Conservation (phyloP, 2,888 invertebrate species). For the Adela reaumurella region DNA sequence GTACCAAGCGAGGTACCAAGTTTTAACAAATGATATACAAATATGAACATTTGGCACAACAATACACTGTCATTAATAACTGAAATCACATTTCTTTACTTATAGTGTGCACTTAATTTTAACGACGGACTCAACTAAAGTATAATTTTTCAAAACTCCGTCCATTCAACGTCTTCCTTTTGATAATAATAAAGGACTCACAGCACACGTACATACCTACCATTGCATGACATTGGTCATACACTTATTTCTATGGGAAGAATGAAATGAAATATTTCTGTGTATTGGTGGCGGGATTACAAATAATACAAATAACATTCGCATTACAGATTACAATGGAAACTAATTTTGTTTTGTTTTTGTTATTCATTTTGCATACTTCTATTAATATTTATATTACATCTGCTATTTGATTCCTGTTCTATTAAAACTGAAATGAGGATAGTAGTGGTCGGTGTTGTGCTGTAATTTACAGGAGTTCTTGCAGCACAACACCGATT, state of each 20-base stretch:
- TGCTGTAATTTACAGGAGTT: too few relatives aligned
- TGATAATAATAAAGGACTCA: too few relatives aligned
- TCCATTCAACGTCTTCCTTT: background rate
- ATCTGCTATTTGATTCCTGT: background rate
- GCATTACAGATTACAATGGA: slow-evolving; percentile 49
- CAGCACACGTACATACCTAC: too few relatives aligned
- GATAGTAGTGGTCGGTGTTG: too few relatives aligned
- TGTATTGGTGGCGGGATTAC: too few relatives aligned
- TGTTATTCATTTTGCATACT: background rate
- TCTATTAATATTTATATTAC: background rate
- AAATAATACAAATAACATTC: slow-evolving; percentile 53
- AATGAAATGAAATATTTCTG: too few relatives aligned
- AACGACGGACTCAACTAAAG: slow-evolving; percentile 29
- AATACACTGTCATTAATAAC: background rate
- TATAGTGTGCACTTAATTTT: background rate
- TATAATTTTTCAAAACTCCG: slow-evolving; percentile 36
- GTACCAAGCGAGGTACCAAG: too few relatives aligned
- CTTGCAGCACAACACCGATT: too few relatives aligned
- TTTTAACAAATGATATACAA: background rate
- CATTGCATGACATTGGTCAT: too few relatives aligned
- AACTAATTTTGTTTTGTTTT: slow-evolving; percentile 37
- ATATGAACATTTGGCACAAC: background rate
- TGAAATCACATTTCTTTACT: background rate
- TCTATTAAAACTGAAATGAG: too few relatives aligned
- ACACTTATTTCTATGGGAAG: too few relatives aligned